Percentiles rank a stretch among this genome's conserved stretches.
These are phyloP conservation scores for Mesitornis unicolor DNA, from an alignment of 2,113 vertebrate species.

Conservation along the genomic window DNA sequence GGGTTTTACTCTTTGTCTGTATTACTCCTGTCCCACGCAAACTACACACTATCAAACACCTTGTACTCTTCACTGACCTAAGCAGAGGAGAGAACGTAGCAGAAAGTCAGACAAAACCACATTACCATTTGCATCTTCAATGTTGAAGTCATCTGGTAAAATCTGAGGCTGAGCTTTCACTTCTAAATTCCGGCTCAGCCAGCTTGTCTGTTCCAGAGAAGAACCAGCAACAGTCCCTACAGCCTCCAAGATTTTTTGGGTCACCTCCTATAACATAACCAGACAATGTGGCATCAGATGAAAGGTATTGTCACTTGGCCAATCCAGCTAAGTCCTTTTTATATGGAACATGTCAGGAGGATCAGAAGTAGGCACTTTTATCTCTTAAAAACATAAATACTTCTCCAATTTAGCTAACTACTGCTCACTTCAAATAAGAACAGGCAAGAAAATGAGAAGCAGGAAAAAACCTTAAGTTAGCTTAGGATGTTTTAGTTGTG, in stretches of 20 bases:
- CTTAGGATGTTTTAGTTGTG: neutral
- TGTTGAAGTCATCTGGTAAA: conserved; percentile 78
- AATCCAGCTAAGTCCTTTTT: neutral
- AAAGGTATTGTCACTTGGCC: neutral
- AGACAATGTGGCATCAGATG: neutral
- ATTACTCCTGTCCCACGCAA: neutral
- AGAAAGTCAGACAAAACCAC: neutral
- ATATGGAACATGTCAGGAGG: neutral
- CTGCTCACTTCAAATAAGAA: neutral
- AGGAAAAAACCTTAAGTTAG: neutral
- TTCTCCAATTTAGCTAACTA: neutral
- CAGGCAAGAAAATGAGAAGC: neutral
- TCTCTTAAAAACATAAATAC: neutral
- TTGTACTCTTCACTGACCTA: neutral
- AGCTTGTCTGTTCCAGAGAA: conserved; percentile 96
- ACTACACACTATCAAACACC: neutral
- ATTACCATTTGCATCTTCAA: conserved; percentile 80
- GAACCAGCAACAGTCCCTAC: conserved; percentile 92
- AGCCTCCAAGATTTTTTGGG: conserved; percentile 91
- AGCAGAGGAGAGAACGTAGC: neutral
- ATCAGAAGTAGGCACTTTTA: neutral
- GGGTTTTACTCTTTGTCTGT: neutral
- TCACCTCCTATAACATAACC: conserved; percentile 83
- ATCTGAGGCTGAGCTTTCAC: conserved; percentile 96
- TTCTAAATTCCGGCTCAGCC: conserved; percentile 95